Conservation (phyloP, 2,797 vertebrate genomes). For the Oceanodroma leucorhoa region DNA sequence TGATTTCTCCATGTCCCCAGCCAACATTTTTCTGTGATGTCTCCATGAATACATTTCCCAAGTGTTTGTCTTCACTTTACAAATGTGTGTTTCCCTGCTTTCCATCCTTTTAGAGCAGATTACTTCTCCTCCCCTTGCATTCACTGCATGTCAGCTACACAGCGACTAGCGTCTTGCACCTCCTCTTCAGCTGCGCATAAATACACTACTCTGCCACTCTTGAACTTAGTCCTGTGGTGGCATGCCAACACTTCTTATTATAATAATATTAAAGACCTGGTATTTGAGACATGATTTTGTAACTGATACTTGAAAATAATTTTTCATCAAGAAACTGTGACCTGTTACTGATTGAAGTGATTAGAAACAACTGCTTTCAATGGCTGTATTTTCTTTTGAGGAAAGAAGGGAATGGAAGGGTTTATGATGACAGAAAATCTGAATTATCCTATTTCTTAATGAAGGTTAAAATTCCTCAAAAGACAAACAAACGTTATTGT, state of each 20-base stretch:
- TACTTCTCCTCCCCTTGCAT: not conserved
- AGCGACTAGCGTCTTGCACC: not conserved
- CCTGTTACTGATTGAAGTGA: not conserved
- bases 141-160: not conserved
- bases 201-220: not conserved
- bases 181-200: conserved; percentile 16
- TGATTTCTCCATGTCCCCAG: not conserved
- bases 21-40: not conserved
- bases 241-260: not conserved
- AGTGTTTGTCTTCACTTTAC: not conserved
- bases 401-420: not conserved
- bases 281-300: not conserved
- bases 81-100: not conserved
- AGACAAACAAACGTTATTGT: not conserved
- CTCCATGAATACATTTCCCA: not conserved
- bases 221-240: not conserved
- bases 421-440: not conserved
- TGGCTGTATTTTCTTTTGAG: not conserved
- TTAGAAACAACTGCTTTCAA: not conserved
- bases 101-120: not conserved
- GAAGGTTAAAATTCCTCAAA: not conserved
- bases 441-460: not conserved
- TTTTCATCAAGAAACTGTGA: conserved; percentile 13
- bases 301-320: conserved; percentile 7
- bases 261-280: not conserved